phyloP scores from a whole-genome alignment of 2,113 vertebrate species.

The Helogale parvula region DNA sequence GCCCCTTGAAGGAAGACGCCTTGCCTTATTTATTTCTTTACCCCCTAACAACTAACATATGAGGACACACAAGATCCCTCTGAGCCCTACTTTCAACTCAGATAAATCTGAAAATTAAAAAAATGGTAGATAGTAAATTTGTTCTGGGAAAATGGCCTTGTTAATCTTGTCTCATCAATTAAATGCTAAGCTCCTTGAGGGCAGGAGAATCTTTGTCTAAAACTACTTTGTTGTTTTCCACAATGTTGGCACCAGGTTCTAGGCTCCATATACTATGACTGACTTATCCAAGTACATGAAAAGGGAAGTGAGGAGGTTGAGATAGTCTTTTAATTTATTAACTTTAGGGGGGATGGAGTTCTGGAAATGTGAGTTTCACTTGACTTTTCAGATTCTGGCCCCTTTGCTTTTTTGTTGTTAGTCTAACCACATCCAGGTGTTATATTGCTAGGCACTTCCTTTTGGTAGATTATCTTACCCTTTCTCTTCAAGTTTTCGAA shows the following conservation, averaged over 20 bases:
- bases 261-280: not conserved
- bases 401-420: not conserved
- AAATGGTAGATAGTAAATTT: not conserved
- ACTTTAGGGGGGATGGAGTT: not conserved
- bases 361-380: conserved; percentile 62
- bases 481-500: conserved; percentile 60
- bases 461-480: conserved; percentile 13
- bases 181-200: not conserved
- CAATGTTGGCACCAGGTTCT: not conserved
- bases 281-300: not conserved
- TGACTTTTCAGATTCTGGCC: conserved; percentile 8
- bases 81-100: conserved; percentile 1
- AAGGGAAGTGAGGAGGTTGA: conserved; percentile 28
- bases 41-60: not conserved
- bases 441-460: conserved; percentile 45
- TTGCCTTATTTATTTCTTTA: not conserved
- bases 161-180: not conserved
- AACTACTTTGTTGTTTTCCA: not conserved
- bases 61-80: not conserved
- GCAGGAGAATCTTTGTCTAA: not conserved
- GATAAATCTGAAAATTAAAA: not conserved
- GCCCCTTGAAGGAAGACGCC: not conserved
- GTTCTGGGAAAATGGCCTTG: not conserved
- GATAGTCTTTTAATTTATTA: not conserved
- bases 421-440: conserved; percentile 42